Evolutionary conservation across 2,797 vertebrate species (phyloP), one percentile per base, ranked within the genome.

Genomic region (Scomberomorus guttatus): DNA sequence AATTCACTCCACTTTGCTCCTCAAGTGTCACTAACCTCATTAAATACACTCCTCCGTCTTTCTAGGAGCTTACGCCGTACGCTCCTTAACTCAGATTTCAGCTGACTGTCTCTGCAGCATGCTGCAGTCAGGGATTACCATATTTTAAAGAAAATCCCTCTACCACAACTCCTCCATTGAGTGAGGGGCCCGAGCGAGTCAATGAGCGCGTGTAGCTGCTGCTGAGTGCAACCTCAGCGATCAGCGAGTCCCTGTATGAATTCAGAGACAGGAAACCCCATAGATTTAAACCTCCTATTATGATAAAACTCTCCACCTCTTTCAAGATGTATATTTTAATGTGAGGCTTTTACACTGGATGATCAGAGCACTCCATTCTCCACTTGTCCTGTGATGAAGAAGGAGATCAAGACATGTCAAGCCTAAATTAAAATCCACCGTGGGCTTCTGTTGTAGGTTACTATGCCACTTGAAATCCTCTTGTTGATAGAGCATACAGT

Each of bases 21-120:
- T 86, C 88, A 81, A 93, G 92, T 92, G 93, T 92, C 90, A 80
- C 89, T 85, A 93, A 92, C 93, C 87, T 92, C 87, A 92, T 93
- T 93, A 92, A 92, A 91, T 61, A 70, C 73, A 32, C 79, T 84
- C 72, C 84, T 67, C 72, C 77, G 27, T 84, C 74, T 87, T 73
- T 87, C 78, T 24, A 48, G 87, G 62, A 85, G 88, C 89, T 93
- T 93, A 95, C 57, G 48, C 80, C 39, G 44, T 70, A 82, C 70
- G 87, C 88, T 91, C 84, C 92, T 93, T 87, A 92, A 90, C 91
- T 90, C 86, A 85, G 86, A 90, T 88, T 91, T 82, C 85, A 90
- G 90, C 81, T 59, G 85, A 89, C 88, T 86, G 89, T 90, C 87
- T 92, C 70, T 87, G 85, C 74, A 55, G 79, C 85, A 13, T 48